Conservation (phyloP, 2,888 invertebrate species). For the Drosophila rellima region DNA sequence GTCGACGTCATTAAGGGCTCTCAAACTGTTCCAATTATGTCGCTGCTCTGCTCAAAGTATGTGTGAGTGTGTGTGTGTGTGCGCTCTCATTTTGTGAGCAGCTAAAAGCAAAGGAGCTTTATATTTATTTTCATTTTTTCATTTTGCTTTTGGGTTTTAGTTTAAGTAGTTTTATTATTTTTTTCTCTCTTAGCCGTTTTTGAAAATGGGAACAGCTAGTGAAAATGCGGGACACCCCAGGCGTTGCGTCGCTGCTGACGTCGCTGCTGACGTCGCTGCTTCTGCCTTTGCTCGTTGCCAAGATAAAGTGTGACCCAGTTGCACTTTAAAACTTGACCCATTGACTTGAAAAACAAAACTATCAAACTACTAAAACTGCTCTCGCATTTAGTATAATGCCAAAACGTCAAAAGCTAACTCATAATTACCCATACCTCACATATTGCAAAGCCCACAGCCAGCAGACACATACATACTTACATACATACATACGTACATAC, state of each 20-base stretch:
- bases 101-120: conserved; percentile 58
- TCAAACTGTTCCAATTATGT: conserved; percentile 80
- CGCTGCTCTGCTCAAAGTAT: conserved; percentile 52
- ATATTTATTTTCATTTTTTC: conserved; percentile 42
- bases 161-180: conserved; percentile 33
- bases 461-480: background rate
- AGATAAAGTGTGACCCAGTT: conserved; percentile 81
- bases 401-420: conserved; percentile 44
- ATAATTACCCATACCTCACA: conserved; percentile 60
- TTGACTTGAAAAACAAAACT: conserved; percentile 73
- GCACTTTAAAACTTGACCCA: conserved; percentile 83
- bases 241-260: conserved; percentile 44
- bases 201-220: conserved; percentile 58
- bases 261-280: conserved; percentile 2
- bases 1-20: conserved; percentile 78
- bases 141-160: conserved; percentile 47
- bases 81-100: conserved; percentile 67
- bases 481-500: conserved; percentile 1
- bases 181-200: conserved; percentile 39
- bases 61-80: conserved; percentile 37
- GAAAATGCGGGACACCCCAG: conserved; percentile 77
- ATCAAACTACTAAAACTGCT: conserved; percentile 41
- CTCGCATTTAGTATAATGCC: conserved; percentile 49
- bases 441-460: conserved; percentile 6
- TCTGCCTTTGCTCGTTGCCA: conserved; percentile 2